Conservation (phyloP, 2,113 vertebrate genomes). For the Lasiurus cinereus region DNA sequence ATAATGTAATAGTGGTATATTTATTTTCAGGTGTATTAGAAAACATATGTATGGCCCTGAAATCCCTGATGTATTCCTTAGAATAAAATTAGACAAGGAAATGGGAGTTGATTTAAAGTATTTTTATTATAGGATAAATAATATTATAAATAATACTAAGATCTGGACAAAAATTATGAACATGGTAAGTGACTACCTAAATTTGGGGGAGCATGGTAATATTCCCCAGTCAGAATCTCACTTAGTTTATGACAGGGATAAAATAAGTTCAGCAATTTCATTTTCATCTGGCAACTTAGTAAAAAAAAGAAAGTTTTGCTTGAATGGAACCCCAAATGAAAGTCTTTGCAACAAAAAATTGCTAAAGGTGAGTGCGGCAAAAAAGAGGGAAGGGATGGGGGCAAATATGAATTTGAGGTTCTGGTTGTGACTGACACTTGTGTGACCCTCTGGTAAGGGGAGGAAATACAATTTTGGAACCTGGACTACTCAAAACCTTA, state of each 20-base stretch:
- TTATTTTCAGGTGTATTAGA: slow-evolving; percentile 24
- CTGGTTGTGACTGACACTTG: neutral
- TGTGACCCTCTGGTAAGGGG: neutral
- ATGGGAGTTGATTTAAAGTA: slow-evolving; percentile 1
- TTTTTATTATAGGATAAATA: slow-evolving; percentile 32
- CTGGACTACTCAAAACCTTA: slow-evolving; percentile 68
- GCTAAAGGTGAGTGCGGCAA: neutral
- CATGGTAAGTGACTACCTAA: neutral
- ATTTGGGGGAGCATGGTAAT: neutral
- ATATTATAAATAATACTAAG: slow-evolving; percentile 8
- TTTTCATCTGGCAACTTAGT: neutral
- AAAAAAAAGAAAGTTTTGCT: slow-evolving; percentile 18
- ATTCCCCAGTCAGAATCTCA: neutral
- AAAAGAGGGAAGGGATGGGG: neutral
- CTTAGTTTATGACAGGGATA: slow-evolving; percentile 37
- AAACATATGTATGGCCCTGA: neutral
- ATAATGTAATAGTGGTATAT: neutral
- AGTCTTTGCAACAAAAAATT: slow-evolving; percentile 31
- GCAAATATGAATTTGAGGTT: neutral
- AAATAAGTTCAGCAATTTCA: neutral
- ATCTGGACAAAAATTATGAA: neutral
- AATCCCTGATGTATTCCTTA: neutral
- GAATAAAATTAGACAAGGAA: slow-evolving; percentile 29
- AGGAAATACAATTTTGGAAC: slow-evolving; percentile 52
- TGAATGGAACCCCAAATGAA: neutral